Conservation (phyloP, 2,888 invertebrate genomes). For the Cotesia congregata region DNA sequence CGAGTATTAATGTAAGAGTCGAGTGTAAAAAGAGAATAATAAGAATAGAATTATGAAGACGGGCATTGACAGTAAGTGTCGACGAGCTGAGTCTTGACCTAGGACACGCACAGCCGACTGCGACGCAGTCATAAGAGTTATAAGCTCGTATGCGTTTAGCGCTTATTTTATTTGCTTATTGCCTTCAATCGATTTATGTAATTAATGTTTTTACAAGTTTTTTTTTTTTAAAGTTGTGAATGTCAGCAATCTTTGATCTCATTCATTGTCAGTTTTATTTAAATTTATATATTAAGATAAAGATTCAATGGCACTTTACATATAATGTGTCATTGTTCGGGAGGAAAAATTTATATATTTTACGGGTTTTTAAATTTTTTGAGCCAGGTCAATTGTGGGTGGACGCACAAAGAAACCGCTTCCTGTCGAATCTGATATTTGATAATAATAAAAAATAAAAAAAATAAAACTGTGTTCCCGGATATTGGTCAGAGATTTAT, state of each 20-base stretch:
- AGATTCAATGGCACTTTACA: background rate
- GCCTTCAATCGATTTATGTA: conserved; percentile 29
- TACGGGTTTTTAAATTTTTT: background rate
- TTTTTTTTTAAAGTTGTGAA: background rate
- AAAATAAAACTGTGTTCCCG: conserved; percentile 5
- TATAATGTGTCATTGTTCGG: background rate
- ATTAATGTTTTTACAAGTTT: background rate
- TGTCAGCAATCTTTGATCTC: background rate
- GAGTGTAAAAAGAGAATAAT: conserved; percentile 33
- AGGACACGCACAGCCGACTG: conserved; percentile 65
- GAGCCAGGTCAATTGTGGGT: conserved; percentile 21
- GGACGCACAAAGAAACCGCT: conserved; percentile 20
- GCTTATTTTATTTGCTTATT: conserved; percentile 26
- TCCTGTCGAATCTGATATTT: conserved; percentile 32
- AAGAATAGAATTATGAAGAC: conserved; percentile 30
- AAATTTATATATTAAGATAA: conserved; percentile 5
- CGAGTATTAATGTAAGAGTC: background rate
- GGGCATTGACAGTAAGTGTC: conserved; percentile 46
- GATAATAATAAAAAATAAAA: conserved; percentile 11
- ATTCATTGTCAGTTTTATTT: background rate
- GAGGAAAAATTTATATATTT: background rate
- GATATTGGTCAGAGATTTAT: background rate
- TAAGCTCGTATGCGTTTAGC: background rate
- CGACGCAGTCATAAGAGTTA: conserved; percentile 53
- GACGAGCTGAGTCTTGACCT: conserved; percentile 65